phyloP scores from a whole-genome alignment of 2,797 vertebrate species.

The Telmatherina bonti region DNA sequence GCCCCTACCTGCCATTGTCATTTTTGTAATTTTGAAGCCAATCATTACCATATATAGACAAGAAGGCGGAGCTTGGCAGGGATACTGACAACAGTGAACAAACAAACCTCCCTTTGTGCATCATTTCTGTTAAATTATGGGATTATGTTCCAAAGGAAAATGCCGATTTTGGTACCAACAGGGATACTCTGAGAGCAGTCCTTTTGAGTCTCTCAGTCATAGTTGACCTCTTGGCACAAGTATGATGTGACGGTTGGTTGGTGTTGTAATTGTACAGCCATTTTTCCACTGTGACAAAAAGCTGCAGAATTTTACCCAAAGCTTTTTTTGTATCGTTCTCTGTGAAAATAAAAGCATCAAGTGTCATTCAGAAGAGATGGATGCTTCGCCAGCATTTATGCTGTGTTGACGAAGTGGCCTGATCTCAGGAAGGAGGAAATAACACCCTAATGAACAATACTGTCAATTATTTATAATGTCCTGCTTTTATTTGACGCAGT shows the following conservation, averaged over 20 bases:
- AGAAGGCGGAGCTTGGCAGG: neutral
- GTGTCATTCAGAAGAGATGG: neutral
- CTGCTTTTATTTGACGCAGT: neutral
- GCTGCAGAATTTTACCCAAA: neutral
- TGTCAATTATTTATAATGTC: neutral
- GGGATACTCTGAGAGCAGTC: no score
- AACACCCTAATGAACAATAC: neutral
- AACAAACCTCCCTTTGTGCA: neutral
- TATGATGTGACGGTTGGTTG: neutral
- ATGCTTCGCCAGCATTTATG: neutral
- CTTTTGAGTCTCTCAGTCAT: neutral
- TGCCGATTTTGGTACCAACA: no score
- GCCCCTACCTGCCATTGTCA: neutral
- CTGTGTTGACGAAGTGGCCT: neutral
- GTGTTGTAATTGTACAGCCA: neutral
- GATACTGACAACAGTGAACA: neutral
- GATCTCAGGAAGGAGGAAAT: neutral
- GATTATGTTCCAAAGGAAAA: neutral
- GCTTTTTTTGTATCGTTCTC: neutral
- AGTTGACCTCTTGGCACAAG: neutral
- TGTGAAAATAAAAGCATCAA: neutral
- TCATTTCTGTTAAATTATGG: neutral
- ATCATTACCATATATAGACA: neutral
- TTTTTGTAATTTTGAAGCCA: neutral
- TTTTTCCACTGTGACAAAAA: neutral